Base-by-base conservation (phyloP, 1,140 invertebrate species). In the Maconellicoccus hirsutus region DNA sequence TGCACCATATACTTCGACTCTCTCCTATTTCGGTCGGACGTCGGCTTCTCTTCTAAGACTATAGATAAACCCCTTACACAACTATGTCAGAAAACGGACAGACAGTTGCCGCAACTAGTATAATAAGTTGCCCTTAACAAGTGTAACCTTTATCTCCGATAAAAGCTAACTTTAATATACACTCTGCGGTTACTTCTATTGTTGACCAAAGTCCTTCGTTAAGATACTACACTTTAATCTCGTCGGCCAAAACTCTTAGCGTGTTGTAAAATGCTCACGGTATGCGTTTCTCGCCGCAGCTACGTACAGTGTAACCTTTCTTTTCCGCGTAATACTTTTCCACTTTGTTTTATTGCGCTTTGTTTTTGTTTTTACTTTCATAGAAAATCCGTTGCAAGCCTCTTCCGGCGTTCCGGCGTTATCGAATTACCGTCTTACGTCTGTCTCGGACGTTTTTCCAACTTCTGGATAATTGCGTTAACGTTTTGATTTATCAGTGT, bases 61-160 rank as follows among this genome's bases (percentile, higher is more conserved):
- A 12, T 33, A 33, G 29, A 33, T 52, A 52, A 52, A 52, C 42
- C 42, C 16, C 42, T 14, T 52, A 52, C 42, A 52, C 42, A 52
- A 52, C 42, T 19, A 52, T 52, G 42, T 52, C 42, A 52, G 42
- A 52, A 52, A 16, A 52, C 10, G 42, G 42, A 52, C 42, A 16
- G 42, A 52, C 16, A 52, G 42, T 52, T 52, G 42, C 42, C 42
- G 42, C 42, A 52, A 52, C 42, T 52, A 19, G 42, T 52, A 52
- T 52, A 52, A 52, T 52, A 52, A 52, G 42, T 52, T 52, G 42
- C 42, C 42, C n/a, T 52, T 52, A 52, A 52, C 42, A 52, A 52
- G 42, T 52, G n/a, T 52, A 52, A 52, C 42, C 42, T 52, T 52
- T 52, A 52, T 52, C 42, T 52, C 6, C 2, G 42, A 52, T 19